These are phyloP conservation scores for Zaprionus vittiger DNA, from an alignment of 1,140 invertebrate genomes.

Conservation along the genomic window DNA sequence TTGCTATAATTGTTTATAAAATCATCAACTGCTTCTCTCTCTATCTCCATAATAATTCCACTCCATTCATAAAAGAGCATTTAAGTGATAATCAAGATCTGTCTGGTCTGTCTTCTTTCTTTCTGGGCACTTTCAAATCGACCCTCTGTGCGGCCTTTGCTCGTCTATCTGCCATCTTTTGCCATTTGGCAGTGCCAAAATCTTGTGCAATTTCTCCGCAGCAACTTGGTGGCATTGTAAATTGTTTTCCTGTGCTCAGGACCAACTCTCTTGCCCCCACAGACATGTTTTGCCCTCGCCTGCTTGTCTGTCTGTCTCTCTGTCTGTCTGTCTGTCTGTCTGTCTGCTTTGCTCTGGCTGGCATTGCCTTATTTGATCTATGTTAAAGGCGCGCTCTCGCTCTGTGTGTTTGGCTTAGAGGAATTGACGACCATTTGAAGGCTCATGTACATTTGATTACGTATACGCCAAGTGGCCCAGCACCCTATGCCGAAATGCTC, in stretches of 20 bases:
- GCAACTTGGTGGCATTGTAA: slow-evolving; percentile 73
- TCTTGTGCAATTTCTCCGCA: slow-evolving; percentile 54
- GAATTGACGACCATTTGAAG: slow-evolving; percentile 31
- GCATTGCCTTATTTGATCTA: slow-evolving; percentile 23
- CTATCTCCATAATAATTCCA: too few relatives aligned
- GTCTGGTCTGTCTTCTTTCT: background rate
- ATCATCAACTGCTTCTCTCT: too few relatives aligned
- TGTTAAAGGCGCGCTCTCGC: slow-evolving; percentile 26
- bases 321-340: slow-evolving; percentile 20
- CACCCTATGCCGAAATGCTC: slow-evolving; percentile 30
- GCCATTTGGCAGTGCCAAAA: slow-evolving; percentile 74
- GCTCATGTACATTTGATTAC: slow-evolving; percentile 58
- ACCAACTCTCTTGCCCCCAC: background rate
- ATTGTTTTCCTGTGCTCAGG: slow-evolving; percentile 72
- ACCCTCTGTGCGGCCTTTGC: slow-evolving; percentile 25
- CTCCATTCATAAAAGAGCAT: background rate
- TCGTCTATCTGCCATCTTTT: slow-evolving; percentile 53
- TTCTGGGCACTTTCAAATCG: slow-evolving; percentile 21
- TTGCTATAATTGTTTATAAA: too few relatives aligned
- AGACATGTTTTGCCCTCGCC: background rate
- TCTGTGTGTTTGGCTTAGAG: slow-evolving; percentile 26
- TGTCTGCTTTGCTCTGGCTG: background rate
- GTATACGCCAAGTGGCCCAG: slow-evolving; percentile 44
- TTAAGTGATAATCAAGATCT: background rate
- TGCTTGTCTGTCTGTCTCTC: background rate